Evolutionary conservation across 2,888 invertebrate genomes (phyloP), one percentile per base, ranked within the genome.

Genomic region (Brachyptera putata): DNA sequence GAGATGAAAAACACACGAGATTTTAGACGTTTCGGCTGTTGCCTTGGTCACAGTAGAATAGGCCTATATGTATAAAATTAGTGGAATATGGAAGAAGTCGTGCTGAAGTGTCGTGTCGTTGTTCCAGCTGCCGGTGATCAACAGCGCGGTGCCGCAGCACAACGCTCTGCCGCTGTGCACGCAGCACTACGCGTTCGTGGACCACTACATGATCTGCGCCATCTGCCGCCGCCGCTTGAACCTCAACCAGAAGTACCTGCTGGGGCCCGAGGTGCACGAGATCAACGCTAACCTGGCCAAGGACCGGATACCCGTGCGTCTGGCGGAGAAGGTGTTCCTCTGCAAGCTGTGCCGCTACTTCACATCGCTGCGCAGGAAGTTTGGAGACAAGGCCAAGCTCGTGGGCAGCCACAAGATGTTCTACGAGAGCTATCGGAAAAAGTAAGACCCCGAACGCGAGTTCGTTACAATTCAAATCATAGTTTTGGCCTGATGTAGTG

Each of bases 311-410:
- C 90, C 89, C 0, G 84, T 88, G 13, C 77, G 78, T 68, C 77
- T 91, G 68, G 73, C 76, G 1, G 82, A 84, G 67, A 84, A 86
- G 62, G 85, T 87, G 0, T 87, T 89, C 56, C 84, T 91, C 43
- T 92, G 92, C 75, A 91, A 91, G 75, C 75, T 87, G 22, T 92
- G 91, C 69, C 84, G 88, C 60, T 86, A 88, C 73, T 91, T 87
- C 75, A 85, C 86, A 67, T 83, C 86, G 63, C 73, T 90, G 56
- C 77, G 88, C 61, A 79, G 86, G 68, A 85, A 88, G 62, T 84
- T 73, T 65, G 71, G 70, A 57, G 73, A 76, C 55, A 67, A 72
- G 13, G 56, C 65, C 3, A 66, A 67, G 58, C 65, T 70, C 71
- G 57, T 71, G 67, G 65, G 75, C 68, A 70, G 79, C 76, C 73